These are phyloP conservation scores for Henicopernis longicauda DNA, from an alignment of 2,113 vertebrate genomes.

Conservation along the genomic window DNA sequence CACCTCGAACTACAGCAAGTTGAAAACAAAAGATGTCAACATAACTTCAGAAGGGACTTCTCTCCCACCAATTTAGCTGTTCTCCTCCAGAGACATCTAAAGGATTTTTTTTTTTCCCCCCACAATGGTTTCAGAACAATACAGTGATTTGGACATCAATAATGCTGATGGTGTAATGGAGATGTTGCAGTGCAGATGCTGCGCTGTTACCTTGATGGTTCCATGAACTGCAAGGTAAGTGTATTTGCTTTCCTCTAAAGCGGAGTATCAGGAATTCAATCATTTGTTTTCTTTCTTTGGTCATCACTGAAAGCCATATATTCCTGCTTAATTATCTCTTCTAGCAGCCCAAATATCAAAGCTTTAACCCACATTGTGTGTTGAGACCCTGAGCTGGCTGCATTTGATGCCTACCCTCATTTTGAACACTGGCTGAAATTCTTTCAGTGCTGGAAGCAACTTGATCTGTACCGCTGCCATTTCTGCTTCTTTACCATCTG, in stretches of 20 bases:
- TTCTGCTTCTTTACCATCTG: slow-evolving; percentile 90
- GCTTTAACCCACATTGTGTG: background rate
- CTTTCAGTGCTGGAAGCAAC: slow-evolving; percentile 81
- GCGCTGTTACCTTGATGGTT: background rate
- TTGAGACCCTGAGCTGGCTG: background rate
- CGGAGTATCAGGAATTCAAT: background rate
- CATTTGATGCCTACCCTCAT: slow-evolving; percentile 78
- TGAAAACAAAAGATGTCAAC: background rate
- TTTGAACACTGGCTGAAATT: slow-evolving; percentile 90
- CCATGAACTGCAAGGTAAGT: background rate
- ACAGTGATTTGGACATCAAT: background rate
- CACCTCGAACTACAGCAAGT: background rate
- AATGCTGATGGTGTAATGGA: background rate
- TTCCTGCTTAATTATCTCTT: background rate
- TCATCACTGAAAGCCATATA: background rate
- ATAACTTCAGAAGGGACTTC: background rate
- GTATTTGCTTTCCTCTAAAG: background rate
- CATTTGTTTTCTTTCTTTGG: background rate
- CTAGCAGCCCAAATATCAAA: background rate
- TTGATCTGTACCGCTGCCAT: slow-evolving; percentile 81
- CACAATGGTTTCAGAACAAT: background rate
- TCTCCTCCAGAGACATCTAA: background rate
- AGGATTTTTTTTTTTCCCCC: background rate
- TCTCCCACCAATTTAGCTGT: background rate
- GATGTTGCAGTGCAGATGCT: background rate